Percentiles rank a stretch among this genome's conserved stretches.
Conservation (phyloP, 2,797 vertebrate genomes). For the Pempheris klunzingeri region DNA sequence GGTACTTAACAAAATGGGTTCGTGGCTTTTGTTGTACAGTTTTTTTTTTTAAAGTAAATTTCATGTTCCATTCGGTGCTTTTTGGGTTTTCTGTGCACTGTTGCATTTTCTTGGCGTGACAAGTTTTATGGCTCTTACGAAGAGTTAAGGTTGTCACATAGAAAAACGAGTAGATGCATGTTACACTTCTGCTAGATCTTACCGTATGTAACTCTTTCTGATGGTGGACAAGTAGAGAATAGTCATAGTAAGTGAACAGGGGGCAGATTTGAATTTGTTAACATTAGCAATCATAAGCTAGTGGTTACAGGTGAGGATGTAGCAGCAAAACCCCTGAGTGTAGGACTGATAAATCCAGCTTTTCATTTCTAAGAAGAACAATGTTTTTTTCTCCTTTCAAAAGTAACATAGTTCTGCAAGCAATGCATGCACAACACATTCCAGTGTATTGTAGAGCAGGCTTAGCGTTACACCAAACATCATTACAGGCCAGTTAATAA, state of each 20-base stretch:
- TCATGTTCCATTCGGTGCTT: not conserved
- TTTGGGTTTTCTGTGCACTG: not conserved
- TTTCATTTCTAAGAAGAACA: not conserved
- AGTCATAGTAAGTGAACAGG: not conserved
- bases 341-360: not conserved
- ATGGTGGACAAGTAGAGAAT: not conserved
- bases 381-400: not conserved
- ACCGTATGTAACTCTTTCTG: not conserved
- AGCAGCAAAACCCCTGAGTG: not conserved
- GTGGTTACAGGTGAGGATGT: not conserved
- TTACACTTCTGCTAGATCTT: not conserved
- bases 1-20: not conserved
- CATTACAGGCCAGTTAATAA: conserved; percentile 2
- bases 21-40: not conserved
- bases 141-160: not conserved
- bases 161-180: conserved; percentile 1
- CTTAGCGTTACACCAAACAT: conserved; percentile 1
- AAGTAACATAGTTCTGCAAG: not conserved
- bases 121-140: conserved; percentile 1
- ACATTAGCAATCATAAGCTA: not conserved
- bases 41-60: not conserved
- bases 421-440: conserved; percentile 2
- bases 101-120: not conserved
- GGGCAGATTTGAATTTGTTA: not conserved
- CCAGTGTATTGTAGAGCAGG: not conserved